Conservation (phyloP, 2,888 invertebrate species). For the Eutolmus rufibarbis region DNA sequence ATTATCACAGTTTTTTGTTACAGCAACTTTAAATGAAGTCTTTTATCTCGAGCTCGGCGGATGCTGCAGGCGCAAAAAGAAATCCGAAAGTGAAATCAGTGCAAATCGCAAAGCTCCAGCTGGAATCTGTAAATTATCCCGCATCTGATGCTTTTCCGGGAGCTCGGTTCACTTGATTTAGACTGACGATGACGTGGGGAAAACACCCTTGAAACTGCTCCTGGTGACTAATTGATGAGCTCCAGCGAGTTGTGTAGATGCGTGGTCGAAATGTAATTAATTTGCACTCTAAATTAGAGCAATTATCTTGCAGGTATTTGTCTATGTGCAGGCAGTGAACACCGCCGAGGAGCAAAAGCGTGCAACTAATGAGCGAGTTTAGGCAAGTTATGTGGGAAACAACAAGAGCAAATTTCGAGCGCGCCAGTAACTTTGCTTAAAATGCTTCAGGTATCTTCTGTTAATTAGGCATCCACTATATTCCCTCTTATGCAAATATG, state of each 20-base stretch:
- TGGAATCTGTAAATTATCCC: not conserved
- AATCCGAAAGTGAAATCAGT: not conserved
- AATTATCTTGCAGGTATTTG: not conserved
- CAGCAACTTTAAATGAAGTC: not conserved
- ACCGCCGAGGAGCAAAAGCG: not conserved
- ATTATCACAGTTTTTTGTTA: not conserved
- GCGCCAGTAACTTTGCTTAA: not conserved
- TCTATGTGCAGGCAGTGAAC: not conserved
- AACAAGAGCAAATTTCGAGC: not conserved
- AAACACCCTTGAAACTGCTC: not conserved
- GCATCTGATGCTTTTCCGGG: not conserved
- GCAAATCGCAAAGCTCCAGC: not conserved
- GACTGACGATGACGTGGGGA: not conserved
- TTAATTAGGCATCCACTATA: not conserved
- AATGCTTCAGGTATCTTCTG: not conserved
- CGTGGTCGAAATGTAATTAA: not conserved
- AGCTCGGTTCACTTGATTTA: not conserved
- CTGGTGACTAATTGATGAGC: not conserved
- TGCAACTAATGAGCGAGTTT: not conserved
- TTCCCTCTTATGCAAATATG: not conserved
- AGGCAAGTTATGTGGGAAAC: not conserved
- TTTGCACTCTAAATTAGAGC: not conserved
- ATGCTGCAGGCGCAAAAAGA: not conserved
- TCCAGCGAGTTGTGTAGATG: not conserved
- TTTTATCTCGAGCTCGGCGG: not conserved